These are phyloP conservation scores for Pyralis farinalis DNA, from an alignment of 2,888 invertebrate species.

Conservation along the genomic window DNA sequence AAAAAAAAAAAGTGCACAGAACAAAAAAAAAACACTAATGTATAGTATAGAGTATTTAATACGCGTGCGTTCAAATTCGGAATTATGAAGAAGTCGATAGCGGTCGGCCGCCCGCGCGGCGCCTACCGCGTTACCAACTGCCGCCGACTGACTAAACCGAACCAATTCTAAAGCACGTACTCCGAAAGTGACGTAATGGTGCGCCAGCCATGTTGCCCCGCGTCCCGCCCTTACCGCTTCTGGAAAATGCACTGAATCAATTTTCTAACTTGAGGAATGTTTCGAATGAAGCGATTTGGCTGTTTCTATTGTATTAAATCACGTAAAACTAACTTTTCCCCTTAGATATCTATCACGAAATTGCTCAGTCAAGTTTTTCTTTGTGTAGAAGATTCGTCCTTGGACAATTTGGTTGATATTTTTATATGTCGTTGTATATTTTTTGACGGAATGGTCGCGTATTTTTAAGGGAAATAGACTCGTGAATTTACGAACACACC, in stretches of 20 bases:
- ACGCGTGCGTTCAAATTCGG: constrained; percentile 38
- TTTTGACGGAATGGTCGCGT: too few species aligned
- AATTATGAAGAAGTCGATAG: constrained; percentile 22
- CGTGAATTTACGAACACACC: too few species aligned
- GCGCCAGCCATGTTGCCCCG: constrained; percentile 60
- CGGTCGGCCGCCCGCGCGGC: constrained; percentile 31
- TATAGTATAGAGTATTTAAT: constrained; percentile 30
- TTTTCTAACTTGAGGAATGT: constrained; percentile 58
- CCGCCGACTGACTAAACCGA: constrained; percentile 57
- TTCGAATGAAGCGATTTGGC: constrained; percentile 26
- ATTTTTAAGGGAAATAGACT: too few species aligned
- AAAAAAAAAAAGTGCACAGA: constrained; percentile 28
- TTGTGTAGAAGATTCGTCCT: not conserved
- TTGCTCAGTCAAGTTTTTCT: too few species aligned
- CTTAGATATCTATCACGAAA: not conserved
- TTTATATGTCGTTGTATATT: too few species aligned
- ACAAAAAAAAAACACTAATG: constrained; percentile 46
- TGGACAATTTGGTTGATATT: too few species aligned
- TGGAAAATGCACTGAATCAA: constrained; percentile 71
- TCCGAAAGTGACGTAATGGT: constrained; percentile 72
- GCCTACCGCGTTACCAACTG: constrained; percentile 48
- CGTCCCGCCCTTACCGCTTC: constrained; percentile 41
- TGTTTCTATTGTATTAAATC: constrained; percentile 31
- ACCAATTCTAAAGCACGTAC: constrained; percentile 67
- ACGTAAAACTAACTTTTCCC: constrained; percentile 20